Conservation (phyloP, 2,888 invertebrate species). For the Acrobasis repandana region DNA sequence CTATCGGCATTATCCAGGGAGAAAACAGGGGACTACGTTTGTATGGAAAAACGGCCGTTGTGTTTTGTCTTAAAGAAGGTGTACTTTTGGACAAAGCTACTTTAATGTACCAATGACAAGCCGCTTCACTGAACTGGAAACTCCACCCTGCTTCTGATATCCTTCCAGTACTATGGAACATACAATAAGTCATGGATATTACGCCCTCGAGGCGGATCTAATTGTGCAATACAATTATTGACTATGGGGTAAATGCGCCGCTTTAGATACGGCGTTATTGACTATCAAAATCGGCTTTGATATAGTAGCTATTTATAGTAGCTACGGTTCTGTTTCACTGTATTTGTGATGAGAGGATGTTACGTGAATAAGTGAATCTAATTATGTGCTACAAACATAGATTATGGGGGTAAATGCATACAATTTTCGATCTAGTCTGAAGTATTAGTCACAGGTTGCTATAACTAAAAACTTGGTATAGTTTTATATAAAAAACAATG, state of each 20-base stretch:
- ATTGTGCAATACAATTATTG: slow-evolving; percentile 13
- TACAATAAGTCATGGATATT: neutral
- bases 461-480: no score
- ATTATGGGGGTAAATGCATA: neutral
- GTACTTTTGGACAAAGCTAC: neutral
- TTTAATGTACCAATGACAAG: slow-evolving; percentile 8
- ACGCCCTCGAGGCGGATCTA: slow-evolving; percentile 7
- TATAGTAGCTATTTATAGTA: neutral
- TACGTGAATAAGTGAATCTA: neutral
- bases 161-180: neutral
- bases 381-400: neutral
- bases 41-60: no score
- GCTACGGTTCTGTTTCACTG: neutral
- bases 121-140: slow-evolving; percentile 21
- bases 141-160: neutral
- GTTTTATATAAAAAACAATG: no score
- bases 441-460: no score
- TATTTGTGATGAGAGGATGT: neutral
- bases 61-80: no score
- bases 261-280: neutral
- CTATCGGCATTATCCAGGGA: no score
- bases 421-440: no score
- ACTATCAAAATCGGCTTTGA: neutral
- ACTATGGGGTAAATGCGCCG: slow-evolving; percentile 9
- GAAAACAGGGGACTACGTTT: no score